phyloP scores from a whole-genome alignment of 2,113 vertebrate genomes.

The Phycodurus eques region DNA sequence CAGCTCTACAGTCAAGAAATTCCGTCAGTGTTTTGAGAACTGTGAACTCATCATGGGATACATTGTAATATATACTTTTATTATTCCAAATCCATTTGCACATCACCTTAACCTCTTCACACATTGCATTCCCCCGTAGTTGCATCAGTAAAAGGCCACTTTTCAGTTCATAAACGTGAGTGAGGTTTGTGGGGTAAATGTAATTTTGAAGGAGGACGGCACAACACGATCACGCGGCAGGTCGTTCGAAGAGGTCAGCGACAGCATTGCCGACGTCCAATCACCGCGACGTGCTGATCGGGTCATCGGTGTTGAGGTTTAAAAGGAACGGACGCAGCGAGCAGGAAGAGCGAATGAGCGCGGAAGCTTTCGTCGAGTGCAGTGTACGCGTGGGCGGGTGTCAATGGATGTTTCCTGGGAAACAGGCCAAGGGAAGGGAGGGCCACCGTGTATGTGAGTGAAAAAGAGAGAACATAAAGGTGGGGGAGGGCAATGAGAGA shows the following conservation, averaged over 20 bases:
- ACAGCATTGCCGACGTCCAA: background rate
- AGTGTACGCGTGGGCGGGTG: conserved; percentile 13
- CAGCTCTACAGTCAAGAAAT: no score
- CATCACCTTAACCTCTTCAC: no score
- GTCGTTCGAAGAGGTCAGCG: background rate
- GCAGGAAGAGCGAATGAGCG: conserved; percentile 7
- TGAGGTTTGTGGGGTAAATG: no score
- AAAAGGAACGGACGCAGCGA: conserved; percentile 1
- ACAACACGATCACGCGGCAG: background rate
- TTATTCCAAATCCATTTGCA: no score
- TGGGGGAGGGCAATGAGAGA: background rate
- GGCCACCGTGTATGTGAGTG: background rate
- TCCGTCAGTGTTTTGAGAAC: no score
- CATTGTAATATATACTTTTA: no score
- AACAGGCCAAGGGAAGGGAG: conserved; percentile 34
- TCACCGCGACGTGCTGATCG: conserved; percentile 7
- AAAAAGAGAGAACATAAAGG: background rate
- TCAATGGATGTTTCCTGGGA: conserved; percentile 52
- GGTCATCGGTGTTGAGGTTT: conserved; percentile 1
- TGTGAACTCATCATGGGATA: no score
- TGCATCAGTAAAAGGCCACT: no score
- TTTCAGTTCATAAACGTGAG: no score
- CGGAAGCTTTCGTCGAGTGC: conserved; percentile 19
- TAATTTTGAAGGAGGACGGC: no score
- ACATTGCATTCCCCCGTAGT: no score